Evolutionary conservation across 2,888 invertebrate genomes (phyloP), one percentile per base, ranked within the genome.

Genomic region (Hylaea fasciaria): DNA sequence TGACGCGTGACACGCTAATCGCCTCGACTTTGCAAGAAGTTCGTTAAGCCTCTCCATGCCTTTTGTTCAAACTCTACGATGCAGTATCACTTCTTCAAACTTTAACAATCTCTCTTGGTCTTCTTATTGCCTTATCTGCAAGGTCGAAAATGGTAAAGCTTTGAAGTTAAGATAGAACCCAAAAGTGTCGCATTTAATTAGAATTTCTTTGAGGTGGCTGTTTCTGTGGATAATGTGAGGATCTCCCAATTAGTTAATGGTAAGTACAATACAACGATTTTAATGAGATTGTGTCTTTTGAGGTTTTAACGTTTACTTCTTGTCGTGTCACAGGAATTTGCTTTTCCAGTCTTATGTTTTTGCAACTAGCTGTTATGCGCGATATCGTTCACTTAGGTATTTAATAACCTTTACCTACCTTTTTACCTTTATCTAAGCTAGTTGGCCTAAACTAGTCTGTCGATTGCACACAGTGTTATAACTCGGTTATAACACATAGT

Each of bases 221-320:
- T 83, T 44, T 52, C 12, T 72, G 72, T 74, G 79, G 72, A 80
- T 85, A 80, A 84, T 75, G 74, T 72, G 67, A 71, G 68, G 66
- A 12, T 35, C 72, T 76, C 78, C 81, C 86, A 82, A 88, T 89
- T 87, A 85, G 79, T 85, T 84, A 79, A 86, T 85, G 83, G 82
- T 80, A 80, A n/a, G n/a, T n/a, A n/a, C n/a, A n/a, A 80, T 86
- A 83, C 84, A 81, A 80, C 71, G 73, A 37, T 85, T 87, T 88
- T 89, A 89, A 89, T 81, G 87, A 88, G 86, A 70, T 71, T 73
- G 70, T 74, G 68, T 66, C 70, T 71, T 70, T 68, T 66, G 60
- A 70, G 59, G 70, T 70, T 65, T 71, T 44, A 12, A 12, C 12
- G 12, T 7, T n/a, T 12, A 37, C 32, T 43, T 35, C 35, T 29